These are phyloP conservation scores for Drosophila murphyi DNA, from an alignment of 1,140 invertebrate species.

Conservation along the genomic window DNA sequence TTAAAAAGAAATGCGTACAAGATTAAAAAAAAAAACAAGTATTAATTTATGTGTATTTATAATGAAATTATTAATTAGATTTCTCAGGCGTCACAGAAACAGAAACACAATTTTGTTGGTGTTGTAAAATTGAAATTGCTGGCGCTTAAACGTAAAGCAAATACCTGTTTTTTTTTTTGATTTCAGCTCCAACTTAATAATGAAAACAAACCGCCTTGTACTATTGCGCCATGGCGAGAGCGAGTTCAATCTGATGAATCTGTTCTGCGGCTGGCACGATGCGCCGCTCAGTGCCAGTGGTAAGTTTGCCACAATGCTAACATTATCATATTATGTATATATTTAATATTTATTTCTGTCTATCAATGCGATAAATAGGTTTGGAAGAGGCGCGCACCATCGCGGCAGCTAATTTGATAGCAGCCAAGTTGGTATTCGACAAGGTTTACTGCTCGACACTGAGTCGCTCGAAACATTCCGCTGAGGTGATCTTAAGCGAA, in stretches of 20 bases:
- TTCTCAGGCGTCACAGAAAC: not conserved
- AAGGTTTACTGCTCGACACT: constrained; percentile 89
- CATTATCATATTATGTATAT: constrained; percentile 1
- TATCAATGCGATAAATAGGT: constrained; percentile 3
- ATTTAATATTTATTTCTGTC: too few relatives aligned
- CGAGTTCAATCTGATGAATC: constrained; percentile 90
- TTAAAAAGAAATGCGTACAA: not conserved
- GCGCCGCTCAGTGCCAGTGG: constrained; percentile 86
- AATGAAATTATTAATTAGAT: not conserved
- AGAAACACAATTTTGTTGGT: not conserved
- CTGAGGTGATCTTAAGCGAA: constrained; percentile 87
- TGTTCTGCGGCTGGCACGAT: constrained; percentile 91
- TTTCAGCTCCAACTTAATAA: constrained; percentile 52
- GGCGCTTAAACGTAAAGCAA: not conserved
- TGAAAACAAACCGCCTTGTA: constrained; percentile 85
- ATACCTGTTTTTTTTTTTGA: not conserved
- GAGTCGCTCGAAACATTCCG: constrained; percentile 87
- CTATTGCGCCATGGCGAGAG: constrained; percentile 91
- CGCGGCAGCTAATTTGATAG: constrained; percentile 89
- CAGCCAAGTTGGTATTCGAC: constrained; percentile 89
- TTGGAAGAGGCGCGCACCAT: constrained; percentile 87
- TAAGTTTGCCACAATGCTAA: constrained; percentile 21
- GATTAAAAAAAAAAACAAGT: not conserved
- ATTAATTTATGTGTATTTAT: too few relatives aligned
- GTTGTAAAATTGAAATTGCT: not conserved